Base-by-base conservation (phyloP, 2,888 invertebrate species). In the Nomada goodeniana region DNA sequence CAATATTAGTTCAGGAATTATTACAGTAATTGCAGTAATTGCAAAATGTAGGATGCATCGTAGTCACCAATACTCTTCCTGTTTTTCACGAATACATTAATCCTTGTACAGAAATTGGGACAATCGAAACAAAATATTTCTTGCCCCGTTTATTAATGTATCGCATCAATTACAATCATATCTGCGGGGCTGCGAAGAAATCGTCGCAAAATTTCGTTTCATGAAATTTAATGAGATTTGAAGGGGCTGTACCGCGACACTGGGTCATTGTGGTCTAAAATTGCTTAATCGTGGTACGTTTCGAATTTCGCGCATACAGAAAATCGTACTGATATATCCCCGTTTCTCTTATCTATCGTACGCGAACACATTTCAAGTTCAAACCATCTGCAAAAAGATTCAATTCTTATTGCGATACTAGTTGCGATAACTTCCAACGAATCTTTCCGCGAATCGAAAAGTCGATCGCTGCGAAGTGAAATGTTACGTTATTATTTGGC, bases 401-500 rank as follows among this genome's bases (percentile, higher is more conserved):
- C 61, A 52, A 68, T 72, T 42, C 61, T 80, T 80, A 80, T 72
- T 44, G 57, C 59, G 42, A 63, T 71, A 72, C 57, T 50, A 60
- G 50, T 42, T 44, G 65, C 61, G 53, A 80, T 63, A 80, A 80
- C 47, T 78, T 65, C 36, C 53, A 61, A 61, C 47, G 52, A 59
- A 75, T 61, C 69, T 64, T 55, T 47, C 64, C 68, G 36, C 57
- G 67, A 80, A 79, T 82, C 78, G 72, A 80, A 68, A 76, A 82
- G 85, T 83, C 85, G 81, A 88, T 79, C 77, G 77, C 52, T 55
- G 67, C 67, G 76, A 77, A 76, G 82, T 88, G 85, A 88, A 88
- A 89, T 88, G 88, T 89, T 87, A 87, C 89, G 80, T 87, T 88
- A 88, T 88, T 88, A 88, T 89, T 89, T 88, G 80, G 44, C 71